Conservation (phyloP, 1,140 invertebrate species). For the Camponotus vicinus region DNA sequence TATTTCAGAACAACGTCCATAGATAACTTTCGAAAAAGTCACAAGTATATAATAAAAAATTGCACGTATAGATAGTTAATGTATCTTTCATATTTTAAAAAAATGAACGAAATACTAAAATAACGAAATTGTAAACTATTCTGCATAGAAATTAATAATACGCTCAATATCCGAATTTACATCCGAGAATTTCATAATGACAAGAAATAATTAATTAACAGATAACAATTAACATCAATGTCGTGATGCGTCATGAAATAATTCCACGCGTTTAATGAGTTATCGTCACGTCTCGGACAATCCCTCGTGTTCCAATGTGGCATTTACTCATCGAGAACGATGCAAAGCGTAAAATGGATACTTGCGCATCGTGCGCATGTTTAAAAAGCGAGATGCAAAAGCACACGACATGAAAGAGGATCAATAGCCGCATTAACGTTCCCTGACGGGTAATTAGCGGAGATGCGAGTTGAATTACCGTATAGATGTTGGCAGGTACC, state of each 20-base stretch:
- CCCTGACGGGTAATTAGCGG: constrained; percentile 78
- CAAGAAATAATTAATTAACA: constrained; percentile 37
- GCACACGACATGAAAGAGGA: constrained; percentile 64
- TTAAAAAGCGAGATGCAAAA: constrained; percentile 46
- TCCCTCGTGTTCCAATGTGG: constrained; percentile 1
- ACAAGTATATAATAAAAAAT: not conserved
- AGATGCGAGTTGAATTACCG: constrained; percentile 75
- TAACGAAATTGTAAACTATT: too few species aligned
- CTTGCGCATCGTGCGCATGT: constrained; percentile 18
- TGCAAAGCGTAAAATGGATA: constrained; percentile 47
- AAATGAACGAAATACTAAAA: not conserved
- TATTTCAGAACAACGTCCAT: not conserved
- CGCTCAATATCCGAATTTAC: not conserved
- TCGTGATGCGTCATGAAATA: constrained; percentile 20
- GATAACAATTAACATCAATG: constrained; percentile 18
- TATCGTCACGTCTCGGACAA: constrained; percentile 23
- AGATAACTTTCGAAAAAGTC: not conserved
- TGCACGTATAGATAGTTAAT: not conserved
- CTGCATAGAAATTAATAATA: too few species aligned
- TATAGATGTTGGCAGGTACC: constrained; percentile 63
- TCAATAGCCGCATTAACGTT: constrained; percentile 73
- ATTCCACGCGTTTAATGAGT: constrained; percentile 24
- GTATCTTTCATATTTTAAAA: not conserved
- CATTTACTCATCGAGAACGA: constrained; percentile 33
- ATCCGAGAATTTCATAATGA: not conserved